Evolutionary conservation across 2,113 vertebrate genomes (phyloP).

Genomic region (Mormoops blainvillei): DNA sequence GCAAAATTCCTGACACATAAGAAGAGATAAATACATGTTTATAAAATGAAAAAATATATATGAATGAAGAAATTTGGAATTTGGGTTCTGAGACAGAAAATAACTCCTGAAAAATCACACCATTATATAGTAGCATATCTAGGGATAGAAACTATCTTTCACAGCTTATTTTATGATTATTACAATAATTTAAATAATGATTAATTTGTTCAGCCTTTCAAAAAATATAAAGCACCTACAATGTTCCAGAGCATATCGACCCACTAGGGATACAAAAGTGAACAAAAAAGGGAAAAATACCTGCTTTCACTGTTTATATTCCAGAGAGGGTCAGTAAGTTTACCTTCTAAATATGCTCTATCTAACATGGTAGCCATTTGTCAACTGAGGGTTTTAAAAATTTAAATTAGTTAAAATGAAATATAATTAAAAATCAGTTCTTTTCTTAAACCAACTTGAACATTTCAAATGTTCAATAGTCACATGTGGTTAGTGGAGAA

Average conservation of each 20-base stretch:
- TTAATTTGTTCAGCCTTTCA: background rate
- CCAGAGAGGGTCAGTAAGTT: background rate
- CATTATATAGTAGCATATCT: background rate
- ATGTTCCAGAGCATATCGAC: background rate
- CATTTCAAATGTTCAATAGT: background rate
- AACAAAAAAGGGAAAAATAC: background rate
- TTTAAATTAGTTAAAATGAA: conserved; percentile 5
- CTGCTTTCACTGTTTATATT: background rate
- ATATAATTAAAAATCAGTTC: background rate
- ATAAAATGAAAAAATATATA: background rate
- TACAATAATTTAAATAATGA: background rate
- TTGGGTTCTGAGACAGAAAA: background rate
- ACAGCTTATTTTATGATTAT: background rate
- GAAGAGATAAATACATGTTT: background rate
- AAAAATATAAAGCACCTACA: background rate
- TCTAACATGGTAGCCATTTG: background rate
- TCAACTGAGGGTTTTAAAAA: background rate
- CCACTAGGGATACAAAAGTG: background rate
- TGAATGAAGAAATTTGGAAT: background rate
- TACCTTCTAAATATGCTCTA: background rate
- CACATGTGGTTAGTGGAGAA: background rate
- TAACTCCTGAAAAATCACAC: background rate
- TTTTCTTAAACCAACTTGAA: background rate
- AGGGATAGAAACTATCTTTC: background rate
- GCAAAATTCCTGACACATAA: background rate